A percentile compares a stretch with the other conserved stretches of the same genome.
Evolutionary conservation across 2,113 vertebrate species (phyloP).

Genomic region (Euleptes europaea): DNA sequence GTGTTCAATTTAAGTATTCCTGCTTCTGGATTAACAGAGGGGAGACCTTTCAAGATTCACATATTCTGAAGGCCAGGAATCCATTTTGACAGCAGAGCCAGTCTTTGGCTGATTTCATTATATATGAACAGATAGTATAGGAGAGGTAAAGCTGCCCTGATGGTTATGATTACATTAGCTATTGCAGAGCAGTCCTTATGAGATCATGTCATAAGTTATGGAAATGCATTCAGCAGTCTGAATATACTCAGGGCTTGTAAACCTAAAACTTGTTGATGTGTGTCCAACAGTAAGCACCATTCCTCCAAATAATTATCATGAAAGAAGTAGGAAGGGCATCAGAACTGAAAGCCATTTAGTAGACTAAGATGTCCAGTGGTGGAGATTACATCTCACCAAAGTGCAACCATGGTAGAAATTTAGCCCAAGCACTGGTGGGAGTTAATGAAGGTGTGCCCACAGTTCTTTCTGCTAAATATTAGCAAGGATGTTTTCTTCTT

Average conservation of each 20-base stretch:
- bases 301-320: slow-evolving; percentile 47
- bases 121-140: background rate
- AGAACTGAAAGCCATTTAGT: slow-evolving; percentile 58
- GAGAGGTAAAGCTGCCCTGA: background rate
- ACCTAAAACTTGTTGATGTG: slow-evolving; percentile 37
- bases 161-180: slow-evolving; percentile 5
- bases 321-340: slow-evolving; percentile 27
- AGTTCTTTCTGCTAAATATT: no score
- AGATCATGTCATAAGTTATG: background rate
- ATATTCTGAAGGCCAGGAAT: background rate
- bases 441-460: no score
- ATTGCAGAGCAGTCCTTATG: background rate
- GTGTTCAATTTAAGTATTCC: background rate
- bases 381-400: slow-evolving; percentile 28
- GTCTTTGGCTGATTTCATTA: background rate
- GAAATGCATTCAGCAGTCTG: background rate
- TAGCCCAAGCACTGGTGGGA: no score
- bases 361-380: slow-evolving; percentile 43
- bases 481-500: no score
- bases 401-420: no score
- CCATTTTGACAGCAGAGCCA: background rate
- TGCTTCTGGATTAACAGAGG: background rate
- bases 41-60: background rate
- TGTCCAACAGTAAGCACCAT: slow-evolving; percentile 45
- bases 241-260: slow-evolving; percentile 18